These are phyloP conservation scores for Microcebus griseorufus DNA, from an alignment of 2,113 vertebrate genomes.

Conservation along the genomic window DNA sequence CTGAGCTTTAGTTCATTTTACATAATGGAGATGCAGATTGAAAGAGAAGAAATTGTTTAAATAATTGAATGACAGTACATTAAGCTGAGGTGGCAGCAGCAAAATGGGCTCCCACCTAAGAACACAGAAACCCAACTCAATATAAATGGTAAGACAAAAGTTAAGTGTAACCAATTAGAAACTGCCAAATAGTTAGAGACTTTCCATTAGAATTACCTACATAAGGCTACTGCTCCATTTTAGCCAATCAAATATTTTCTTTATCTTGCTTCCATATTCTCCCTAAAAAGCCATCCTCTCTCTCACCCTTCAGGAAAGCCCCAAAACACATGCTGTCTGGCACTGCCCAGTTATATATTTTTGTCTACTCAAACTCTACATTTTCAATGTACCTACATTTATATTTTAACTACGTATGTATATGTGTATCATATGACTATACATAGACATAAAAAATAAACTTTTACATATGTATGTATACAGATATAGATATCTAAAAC, in stretches of 20 bases:
- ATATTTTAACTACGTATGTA: neutral
- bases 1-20: neutral
- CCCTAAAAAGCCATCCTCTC: neutral
- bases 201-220: neutral
- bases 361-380: neutral
- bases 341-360: too few species aligned
- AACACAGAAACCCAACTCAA: neutral
- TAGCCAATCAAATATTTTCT: neutral
- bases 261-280: neutral
- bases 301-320: neutral
- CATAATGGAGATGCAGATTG: neutral
- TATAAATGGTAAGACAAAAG: neutral
- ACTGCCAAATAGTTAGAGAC: neutral
- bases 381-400: neutral
- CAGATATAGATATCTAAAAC: neutral
- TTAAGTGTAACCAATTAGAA: neutral
- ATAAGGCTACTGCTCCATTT: neutral
- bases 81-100: neutral
- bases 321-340: neutral
- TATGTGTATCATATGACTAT: neutral
- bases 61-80: neutral
- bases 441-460: neutral
- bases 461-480: neutral
- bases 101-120: neutral
- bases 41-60: neutral